Evolutionary conservation across 1,140 invertebrate genomes (phyloP).

Genomic region (Helicoverpa armigera): DNA sequence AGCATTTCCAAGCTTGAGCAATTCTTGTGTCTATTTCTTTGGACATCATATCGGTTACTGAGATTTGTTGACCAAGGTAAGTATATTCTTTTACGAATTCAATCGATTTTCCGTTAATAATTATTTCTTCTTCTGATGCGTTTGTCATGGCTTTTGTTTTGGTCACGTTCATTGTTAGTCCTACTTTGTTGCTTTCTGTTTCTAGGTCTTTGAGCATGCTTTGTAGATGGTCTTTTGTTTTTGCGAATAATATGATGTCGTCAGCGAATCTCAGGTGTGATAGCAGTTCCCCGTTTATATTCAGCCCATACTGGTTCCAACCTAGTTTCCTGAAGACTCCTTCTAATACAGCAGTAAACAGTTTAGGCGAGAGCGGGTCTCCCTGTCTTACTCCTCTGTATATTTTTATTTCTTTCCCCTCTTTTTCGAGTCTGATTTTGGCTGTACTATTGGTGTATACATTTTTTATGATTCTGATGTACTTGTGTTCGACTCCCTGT

Average conservation of each 20-base stretch:
- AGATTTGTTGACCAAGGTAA: constrained; percentile 12
- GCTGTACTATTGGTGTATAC: constrained; percentile 2
- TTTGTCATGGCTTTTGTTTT: not conserved
- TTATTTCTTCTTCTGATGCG: not conserved
- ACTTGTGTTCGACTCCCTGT: constrained; percentile 14
- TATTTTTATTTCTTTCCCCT: not conserved
- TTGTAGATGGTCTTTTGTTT: not conserved
- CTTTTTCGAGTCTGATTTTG: not conserved
- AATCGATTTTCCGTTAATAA: not conserved
- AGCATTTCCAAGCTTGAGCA: not conserved
- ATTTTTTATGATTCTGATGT: constrained; percentile 3
- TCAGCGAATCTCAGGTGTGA: constrained; percentile 26
- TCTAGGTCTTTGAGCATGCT: not conserved
- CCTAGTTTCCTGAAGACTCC: not conserved
- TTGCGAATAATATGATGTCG: not conserved
- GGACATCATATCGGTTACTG: not conserved
- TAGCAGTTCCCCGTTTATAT: not conserved
- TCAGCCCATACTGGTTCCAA: not conserved
- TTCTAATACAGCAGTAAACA: not conserved
- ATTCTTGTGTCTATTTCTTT: not conserved
- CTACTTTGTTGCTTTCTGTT: not conserved
- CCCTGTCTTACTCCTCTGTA: constrained; percentile 15
- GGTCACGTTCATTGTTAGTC: not conserved
- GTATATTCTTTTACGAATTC: constrained; percentile 6
- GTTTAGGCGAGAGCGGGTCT: not conserved